phyloP scores from a whole-genome alignment of 2,113 vertebrate genomes.

The Greenwoodochromis staneri region DNA sequence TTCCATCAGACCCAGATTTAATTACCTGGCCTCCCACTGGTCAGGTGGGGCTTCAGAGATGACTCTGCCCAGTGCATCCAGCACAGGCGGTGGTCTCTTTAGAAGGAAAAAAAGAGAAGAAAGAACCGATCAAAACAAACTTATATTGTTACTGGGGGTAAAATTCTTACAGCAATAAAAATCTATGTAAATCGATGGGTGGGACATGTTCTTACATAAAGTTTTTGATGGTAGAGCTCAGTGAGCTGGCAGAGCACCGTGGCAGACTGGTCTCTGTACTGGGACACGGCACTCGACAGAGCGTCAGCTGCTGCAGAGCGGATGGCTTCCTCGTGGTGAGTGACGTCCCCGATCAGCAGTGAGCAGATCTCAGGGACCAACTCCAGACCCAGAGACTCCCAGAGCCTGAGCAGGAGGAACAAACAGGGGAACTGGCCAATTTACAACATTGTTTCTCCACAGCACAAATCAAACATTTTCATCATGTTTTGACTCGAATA shows the following conservation, averaged over 20 bases:
- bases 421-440: neutral
- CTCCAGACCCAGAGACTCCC: constrained; percentile 83
- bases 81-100: constrained; percentile 90
- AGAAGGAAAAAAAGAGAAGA: neutral
- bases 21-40: constrained; percentile 93
- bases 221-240: constrained; percentile 92
- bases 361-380: constrained; percentile 87
- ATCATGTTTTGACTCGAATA: neutral
- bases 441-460: neutral
- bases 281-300: constrained; percentile 83
- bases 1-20: neutral
- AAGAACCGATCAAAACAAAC: neutral
- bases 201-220: constrained; percentile 79
- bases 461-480: neutral
- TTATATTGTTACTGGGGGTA: neutral
- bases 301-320: constrained; percentile 87
- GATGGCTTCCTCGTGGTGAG: constrained; percentile 87
- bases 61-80: constrained; percentile 92
- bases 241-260: constrained; percentile 83
- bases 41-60: constrained; percentile 95
- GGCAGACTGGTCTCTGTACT: constrained; percentile 80
- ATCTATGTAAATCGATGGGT: neutral
- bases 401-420: constrained; percentile 70
- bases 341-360: constrained; percentile 88
- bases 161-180: neutral